Percentiles rank a stretch among this genome's conserved stretches.
Evolutionary conservation across 2,888 invertebrate genomes (phyloP).

Genomic region (Agrochola lota): DNA sequence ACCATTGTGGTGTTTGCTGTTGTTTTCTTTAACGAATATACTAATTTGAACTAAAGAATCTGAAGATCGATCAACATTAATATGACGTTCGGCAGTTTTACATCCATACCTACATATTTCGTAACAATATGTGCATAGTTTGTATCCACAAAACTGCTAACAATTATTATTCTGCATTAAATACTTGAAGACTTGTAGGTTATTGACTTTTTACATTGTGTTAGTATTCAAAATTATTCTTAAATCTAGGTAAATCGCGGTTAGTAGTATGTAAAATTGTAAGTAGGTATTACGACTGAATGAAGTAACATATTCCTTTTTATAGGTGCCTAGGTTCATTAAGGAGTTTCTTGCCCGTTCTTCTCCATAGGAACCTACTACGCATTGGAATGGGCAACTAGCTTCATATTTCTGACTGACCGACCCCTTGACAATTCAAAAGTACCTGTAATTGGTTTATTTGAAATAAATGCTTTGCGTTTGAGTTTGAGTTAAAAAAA

Average conservation of each 20-base stretch:
- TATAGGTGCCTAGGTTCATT: no score
- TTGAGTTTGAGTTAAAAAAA: no score
- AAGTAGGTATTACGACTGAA: neutral
- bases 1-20: neutral
- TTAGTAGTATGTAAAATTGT: neutral
- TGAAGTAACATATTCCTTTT: neutral
- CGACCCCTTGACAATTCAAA: no score
- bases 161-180: neutral
- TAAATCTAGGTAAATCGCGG: neutral
- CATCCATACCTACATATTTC: neutral
- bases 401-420: no score
- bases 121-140: neutral
- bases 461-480: no score
- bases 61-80: neutral
- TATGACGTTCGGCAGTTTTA: neutral
- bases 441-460: no score
- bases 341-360: no score
- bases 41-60: neutral
- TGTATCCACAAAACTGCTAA: constrained; percentile 2
- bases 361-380: no score
- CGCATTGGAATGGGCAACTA: no score
- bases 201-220: neutral
- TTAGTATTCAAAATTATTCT: neutral
- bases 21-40: neutral
- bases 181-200: neutral